Evolutionary conservation across 2,888 invertebrate species (phyloP), one percentile per base, ranked within the genome.

Genomic region (Alcis repandata): DNA sequence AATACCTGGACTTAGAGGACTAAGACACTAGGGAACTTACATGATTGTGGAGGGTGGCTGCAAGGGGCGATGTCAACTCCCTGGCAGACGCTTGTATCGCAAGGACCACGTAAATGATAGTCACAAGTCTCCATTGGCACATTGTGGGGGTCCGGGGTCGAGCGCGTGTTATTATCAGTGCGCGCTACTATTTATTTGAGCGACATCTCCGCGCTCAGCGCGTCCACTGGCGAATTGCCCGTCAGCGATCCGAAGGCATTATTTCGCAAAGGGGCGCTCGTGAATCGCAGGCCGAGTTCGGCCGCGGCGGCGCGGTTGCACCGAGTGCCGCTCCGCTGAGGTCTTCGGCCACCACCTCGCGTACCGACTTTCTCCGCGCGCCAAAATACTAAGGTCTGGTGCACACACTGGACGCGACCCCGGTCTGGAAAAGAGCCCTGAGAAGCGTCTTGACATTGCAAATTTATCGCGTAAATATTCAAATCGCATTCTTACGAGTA

Each of bases 81-180:
- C 87, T 88, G 72, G 88, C 84, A 63, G 79, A 38, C 13, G 65
- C 72, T 68, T 71, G 75, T 65, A 85, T 73, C 72, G 83, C 78
- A 77, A 91, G 82, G 75, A 88, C 75, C 88, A 92, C 90, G 86
- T 83, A 81, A 78, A 87, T 82, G 76, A 86, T 79, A 81, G 82
- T 85, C 89, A 92, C 90, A 79, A 87, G 79, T 85, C 85, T 90
- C 91, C 92, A 92, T 90, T 82, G 83, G 90, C 90, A 91, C 92
- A 93, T 93, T 84, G 87, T 91, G 86, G 88, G 80, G 81, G 77
- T 80, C 74, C 79, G 73, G 73, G 67, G 75, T 77, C 57, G 52
- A 38, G 77, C 82, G 75, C 76, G 82, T 72, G 78, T 77, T 80
- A 74, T 72, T 75, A 76, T 76, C 73, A 72, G 74, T 74, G 76